phyloP scores from a whole-genome alignment of 2,797 vertebrate genomes.

The Vireo griseus region DNA sequence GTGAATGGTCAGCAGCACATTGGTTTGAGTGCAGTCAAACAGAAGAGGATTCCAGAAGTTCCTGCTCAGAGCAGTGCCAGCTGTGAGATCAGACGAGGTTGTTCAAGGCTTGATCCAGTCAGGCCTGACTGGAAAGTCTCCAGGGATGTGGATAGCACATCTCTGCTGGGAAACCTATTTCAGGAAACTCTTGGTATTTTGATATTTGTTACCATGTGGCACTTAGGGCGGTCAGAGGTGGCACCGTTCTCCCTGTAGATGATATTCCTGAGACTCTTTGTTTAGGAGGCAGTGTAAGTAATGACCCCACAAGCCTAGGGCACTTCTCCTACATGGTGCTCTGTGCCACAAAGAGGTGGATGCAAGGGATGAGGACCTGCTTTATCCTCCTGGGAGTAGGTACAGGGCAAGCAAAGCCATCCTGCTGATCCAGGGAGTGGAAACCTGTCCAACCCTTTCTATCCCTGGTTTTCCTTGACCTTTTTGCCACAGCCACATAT shows the following conservation, averaged over 20 bases:
- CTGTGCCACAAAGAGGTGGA: not conserved
- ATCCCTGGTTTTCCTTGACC: not conserved
- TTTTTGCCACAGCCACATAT: not conserved
- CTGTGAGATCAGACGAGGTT: not conserved
- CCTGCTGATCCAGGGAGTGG: rapidly evolving
- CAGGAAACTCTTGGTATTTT: not conserved
- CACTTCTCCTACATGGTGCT: not conserved
- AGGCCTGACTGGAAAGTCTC: not conserved
- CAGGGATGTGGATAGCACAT: not conserved
- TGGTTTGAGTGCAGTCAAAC: not conserved
- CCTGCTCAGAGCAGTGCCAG: not conserved
- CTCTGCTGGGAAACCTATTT: not conserved
- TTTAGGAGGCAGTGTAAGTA: not conserved
- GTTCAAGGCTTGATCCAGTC: not conserved
- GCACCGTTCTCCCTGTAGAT: not conserved
- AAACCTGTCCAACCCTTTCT: not conserved
- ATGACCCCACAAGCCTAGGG: not conserved
- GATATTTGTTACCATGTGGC: not conserved
- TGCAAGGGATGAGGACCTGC: not conserved
- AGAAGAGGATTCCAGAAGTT: not conserved
- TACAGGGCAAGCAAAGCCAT: not conserved
- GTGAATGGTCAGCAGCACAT: rapidly evolving
- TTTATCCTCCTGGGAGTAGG: not conserved
- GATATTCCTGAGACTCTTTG: not conserved
- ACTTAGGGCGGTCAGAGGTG: not conserved